Percentiles rank a stretch among this genome's conserved stretches.
These are phyloP conservation scores for Chascanopsetta lugubris DNA, from an alignment of 2,113 vertebrate species.

Conservation along the genomic window DNA sequence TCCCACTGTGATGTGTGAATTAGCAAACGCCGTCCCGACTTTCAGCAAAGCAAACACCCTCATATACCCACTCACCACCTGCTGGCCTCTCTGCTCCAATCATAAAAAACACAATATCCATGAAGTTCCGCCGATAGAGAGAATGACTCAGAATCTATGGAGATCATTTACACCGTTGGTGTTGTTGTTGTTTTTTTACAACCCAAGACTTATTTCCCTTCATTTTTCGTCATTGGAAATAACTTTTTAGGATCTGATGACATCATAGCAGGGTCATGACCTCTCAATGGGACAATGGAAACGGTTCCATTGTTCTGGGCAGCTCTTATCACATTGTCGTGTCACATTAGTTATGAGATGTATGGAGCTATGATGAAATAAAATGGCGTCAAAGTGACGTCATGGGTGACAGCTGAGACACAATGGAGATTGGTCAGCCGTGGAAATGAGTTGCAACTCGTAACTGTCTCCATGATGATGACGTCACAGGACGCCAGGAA, in stretches of 20 bases:
- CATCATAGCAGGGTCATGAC: too few species aligned
- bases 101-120: slow-evolving; percentile 2
- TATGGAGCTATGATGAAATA: too few species aligned
- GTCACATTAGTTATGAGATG: too few species aligned
- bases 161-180: neutral
- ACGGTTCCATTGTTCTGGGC: too few species aligned
- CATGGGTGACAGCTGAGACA: too few species aligned
- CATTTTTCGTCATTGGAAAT: neutral
- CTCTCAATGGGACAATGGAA: too few species aligned
- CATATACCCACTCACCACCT: slow-evolving; percentile 16
- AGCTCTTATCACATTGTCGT: too few species aligned
- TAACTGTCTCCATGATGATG: too few species aligned
- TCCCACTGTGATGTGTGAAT: slow-evolving; percentile 61
- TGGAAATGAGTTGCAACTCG: too few species aligned
- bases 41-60: slow-evolving; percentile 32
- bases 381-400: too few species aligned
- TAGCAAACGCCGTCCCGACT: slow-evolving; percentile 49
- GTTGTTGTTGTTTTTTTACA: neutral
- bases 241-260: neutral
- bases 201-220: neutral
- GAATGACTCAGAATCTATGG: slow-evolving; percentile 15
- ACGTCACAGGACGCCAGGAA: too few species aligned
- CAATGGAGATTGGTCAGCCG: too few species aligned
- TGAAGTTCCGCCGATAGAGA: slow-evolving; percentile 24
- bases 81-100: slow-evolving; percentile 32